A percentile compares a stretch with the other conserved stretches of the same genome.
Conservation (phyloP, 2,797 vertebrate genomes). For the Acridotheres tristis region DNA sequence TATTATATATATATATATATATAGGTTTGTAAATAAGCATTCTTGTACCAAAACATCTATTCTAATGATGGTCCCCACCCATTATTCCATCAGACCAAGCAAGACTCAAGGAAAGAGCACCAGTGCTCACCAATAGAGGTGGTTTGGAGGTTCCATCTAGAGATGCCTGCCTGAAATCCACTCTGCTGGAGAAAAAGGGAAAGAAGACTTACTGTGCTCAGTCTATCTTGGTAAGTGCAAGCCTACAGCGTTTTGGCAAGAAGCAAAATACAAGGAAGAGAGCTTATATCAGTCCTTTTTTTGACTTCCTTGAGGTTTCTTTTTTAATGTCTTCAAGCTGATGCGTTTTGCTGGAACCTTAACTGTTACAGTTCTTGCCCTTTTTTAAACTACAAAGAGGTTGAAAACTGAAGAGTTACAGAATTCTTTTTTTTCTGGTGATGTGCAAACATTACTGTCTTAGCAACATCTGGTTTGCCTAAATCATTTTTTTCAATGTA, state of each 20-base stretch:
- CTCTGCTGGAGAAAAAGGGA: neutral
- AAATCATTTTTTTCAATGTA: neutral
- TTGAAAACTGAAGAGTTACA: neutral
- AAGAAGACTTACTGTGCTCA: neutral
- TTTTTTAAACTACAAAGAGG: neutral
- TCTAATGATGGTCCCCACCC: too few species aligned
- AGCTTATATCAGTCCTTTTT: neutral
- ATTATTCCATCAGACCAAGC: neutral
- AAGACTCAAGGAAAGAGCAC: neutral
- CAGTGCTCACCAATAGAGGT: neutral
- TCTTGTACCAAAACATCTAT: neutral
- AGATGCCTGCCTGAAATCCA: neutral
- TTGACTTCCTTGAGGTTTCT: neutral
- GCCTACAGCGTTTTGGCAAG: neutral
- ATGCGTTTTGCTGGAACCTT: neutral
- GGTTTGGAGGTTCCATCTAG: neutral
- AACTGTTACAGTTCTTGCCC: neutral
- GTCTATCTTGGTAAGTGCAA: neutral
- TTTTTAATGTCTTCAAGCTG: neutral
- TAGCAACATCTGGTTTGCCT: neutral
- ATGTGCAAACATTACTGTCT: neutral
- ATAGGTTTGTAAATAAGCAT: neutral
- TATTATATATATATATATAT: neutral
- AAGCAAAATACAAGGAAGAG: neutral
- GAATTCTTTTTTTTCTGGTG: neutral